Percentiles rank a stretch among this genome's conserved stretches.
Conservation (phyloP, 2,113 vertebrate species). For the Clarias macrocephalus region DNA sequence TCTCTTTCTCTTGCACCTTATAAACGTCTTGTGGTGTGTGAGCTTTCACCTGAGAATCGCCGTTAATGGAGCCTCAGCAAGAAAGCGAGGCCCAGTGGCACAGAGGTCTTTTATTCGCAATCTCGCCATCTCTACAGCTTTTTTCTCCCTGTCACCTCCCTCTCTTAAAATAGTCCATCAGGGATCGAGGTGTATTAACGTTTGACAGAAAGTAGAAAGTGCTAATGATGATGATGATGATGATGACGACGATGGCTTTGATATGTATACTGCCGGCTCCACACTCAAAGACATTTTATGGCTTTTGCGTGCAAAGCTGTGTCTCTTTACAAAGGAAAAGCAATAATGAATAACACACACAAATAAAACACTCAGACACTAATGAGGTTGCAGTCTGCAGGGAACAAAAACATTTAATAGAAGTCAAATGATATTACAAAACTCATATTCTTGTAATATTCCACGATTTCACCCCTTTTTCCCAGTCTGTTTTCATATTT, state of each 20-base stretch:
- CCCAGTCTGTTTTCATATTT: neutral
- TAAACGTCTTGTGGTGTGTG: neutral
- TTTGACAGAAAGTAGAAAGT: constrained; percentile 1
- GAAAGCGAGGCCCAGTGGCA: constrained; percentile 3
- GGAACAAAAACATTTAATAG: neutral
- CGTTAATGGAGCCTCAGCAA: neutral
- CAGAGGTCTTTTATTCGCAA: neutral
- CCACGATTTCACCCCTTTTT: neutral
- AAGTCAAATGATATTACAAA: neutral
- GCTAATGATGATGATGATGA: neutral
- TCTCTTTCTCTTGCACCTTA: neutral
- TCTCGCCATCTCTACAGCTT: neutral
- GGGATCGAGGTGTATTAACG: neutral
- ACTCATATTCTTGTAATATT: constrained; percentile 2
- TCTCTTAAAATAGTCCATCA: neutral
- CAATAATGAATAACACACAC: neutral
- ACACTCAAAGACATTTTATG: neutral
- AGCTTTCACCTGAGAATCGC: neutral
- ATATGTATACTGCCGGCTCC: neutral
- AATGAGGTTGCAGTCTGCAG: neutral
- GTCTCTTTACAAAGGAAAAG: neutral
- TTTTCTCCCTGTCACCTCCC: neutral
- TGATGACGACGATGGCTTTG: neutral
- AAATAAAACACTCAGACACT: neutral
- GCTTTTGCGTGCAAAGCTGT: neutral